Evolutionary conservation across 2,797 vertebrate genomes (phyloP), one percentile per base, ranked within the genome.

Genomic region (Tiaroga cobitis): DNA sequence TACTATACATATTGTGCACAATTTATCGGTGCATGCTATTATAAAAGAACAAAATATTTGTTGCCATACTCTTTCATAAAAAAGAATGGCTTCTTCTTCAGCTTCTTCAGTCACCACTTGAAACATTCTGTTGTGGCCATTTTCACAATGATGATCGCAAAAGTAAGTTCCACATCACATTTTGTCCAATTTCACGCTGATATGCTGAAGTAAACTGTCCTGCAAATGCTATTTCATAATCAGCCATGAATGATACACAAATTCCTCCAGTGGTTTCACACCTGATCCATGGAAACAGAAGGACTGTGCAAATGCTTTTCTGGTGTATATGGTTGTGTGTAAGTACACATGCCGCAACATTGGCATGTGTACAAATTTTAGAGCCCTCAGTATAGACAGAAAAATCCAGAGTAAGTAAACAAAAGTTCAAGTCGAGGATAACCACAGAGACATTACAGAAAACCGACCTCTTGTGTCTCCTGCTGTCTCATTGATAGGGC

Each of bases 371-470:
- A 86, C 56, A 80, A 72, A n/a, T n/a, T n/a, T n/a, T n/a, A n/a
- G n/a, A 81, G 54, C 32, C 34, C 37, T 75, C 13, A 13, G 24
- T 41, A 63, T 65, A 78, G 54, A 63, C 43, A 78, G 59, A 69
- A 59, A 74, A 84, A 81, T 67, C 19, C 21, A 49, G 68, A 76
- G 86, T 41, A 65, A 39, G 34, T 81, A 29, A 80, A 34, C 67
- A 80, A 49, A 65, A 80, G 61, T 81, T 81, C 75, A 85, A 87
- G 78, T 75, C 61, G 34, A 80, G 75, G 37, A 51, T 41, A 89
- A 87, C 87, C 80, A 68, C 81, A 85, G 67, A 84, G 56, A 74
- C 43, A 82, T 80, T 70, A 72, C 41, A 32, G 32, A 41, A 77
- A 83, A 82, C 65, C 67, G 43, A 75, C 19, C 70, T 80, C 67